Percentiles rank a stretch among this genome's conserved stretches.
These are phyloP conservation scores for Diceros bicornis DNA, from an alignment of 2,797 vertebrate species.

Conservation along the genomic window DNA sequence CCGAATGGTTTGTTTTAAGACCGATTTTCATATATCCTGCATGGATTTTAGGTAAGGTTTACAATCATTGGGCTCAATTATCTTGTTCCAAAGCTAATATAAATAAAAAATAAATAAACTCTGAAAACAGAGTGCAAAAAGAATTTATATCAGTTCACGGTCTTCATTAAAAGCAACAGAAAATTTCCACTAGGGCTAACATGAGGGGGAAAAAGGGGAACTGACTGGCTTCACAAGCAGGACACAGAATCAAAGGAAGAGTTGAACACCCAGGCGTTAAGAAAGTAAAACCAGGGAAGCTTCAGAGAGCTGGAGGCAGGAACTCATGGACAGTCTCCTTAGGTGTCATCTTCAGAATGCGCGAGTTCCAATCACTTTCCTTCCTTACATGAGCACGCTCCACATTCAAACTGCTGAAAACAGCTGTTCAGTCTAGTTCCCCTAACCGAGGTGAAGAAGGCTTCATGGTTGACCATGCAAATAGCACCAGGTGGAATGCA, in stretches of 20 bases:
- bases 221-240: not conserved
- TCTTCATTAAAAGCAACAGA: constrained; percentile 50
- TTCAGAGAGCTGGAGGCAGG: not conserved
- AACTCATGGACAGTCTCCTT: not conserved
- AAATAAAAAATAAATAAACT: constrained; percentile 58
- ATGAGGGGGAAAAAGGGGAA: not conserved
- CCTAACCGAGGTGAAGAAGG: not conserved
- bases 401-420: not conserved
- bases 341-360: not conserved
- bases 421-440: not conserved
- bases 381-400: not conserved
- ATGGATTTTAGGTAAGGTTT: constrained; percentile 34
- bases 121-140: not conserved
- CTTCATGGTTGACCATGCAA: not conserved
- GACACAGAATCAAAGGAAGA: not conserved
- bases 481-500: not conserved
- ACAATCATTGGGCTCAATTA: constrained; percentile 15
- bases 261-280: not conserved
- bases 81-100: constrained; percentile 47
- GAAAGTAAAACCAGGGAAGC: not conserved
- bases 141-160: not conserved
- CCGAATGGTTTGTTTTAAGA: not conserved
- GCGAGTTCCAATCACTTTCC: not conserved
- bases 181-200: not conserved
- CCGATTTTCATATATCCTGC: not conserved